A percentile compares a stretch with the other conserved stretches of the same genome.
Conservation (phyloP, 2,888 invertebrate species). For the Luperina testacea region DNA sequence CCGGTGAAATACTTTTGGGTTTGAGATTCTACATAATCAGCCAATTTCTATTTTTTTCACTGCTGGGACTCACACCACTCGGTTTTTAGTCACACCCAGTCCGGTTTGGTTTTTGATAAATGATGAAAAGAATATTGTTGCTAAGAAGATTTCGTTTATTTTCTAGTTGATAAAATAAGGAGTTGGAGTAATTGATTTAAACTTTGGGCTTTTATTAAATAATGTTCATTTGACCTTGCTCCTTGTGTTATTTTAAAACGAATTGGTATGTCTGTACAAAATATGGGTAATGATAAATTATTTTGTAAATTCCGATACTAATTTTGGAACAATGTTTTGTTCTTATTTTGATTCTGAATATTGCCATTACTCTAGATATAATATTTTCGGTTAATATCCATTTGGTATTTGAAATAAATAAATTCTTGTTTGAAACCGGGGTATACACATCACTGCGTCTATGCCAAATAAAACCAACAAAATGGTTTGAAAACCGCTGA, state of each 20-base stretch:
- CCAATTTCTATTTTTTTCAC: not conserved
- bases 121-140: not conserved
- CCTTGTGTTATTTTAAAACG: not conserved
- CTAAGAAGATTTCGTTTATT: not conserved
- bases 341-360: not conserved
- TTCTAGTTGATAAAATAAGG: not conserved
- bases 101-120: not conserved
- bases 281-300: not conserved
- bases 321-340: not conserved
- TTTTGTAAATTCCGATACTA: not conserved
- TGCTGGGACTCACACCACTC: not conserved
- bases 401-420: not conserved
- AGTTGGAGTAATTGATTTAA: not conserved
- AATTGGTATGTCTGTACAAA: not conserved
- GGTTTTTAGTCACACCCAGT: not conserved
- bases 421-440: too few species aligned
- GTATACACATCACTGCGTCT: not conserved
- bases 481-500: constrained; percentile 17
- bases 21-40: not conserved
- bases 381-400: not conserved
- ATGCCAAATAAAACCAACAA: constrained; percentile 19
- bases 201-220: not conserved
- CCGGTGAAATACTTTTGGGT: not conserved
- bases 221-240: not conserved
- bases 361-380: too few species aligned